Evolutionary conservation across 2,888 invertebrate species (phyloP).

Genomic region (Acleris sparsana): DNA sequence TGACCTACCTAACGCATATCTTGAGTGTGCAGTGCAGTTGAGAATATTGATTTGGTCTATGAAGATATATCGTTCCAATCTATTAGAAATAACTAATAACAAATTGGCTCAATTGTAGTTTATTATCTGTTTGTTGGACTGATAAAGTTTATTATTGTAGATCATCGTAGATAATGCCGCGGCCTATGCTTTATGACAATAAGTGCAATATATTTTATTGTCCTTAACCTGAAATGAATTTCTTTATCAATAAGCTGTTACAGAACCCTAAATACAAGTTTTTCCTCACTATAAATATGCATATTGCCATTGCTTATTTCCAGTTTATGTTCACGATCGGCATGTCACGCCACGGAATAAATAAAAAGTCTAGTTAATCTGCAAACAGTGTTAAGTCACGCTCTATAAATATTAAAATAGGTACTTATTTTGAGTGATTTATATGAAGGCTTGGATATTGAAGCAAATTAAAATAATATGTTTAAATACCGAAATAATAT

Average conservation of each 20-base stretch:
- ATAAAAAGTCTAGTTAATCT: constrained; percentile 13
- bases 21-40: no score
- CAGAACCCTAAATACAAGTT: constrained; percentile 11
- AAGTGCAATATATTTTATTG: no score
- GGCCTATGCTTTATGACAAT: no score
- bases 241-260: background rate
- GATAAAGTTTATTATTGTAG: no score
- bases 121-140: no score
- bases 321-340: constrained; percentile 27
- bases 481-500: background rate
- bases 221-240: background rate
- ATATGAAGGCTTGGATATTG: background rate
- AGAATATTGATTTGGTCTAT: no score
- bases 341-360: constrained; percentile 33
- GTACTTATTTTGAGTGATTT: background rate
- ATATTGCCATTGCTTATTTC: constrained; percentile 23
- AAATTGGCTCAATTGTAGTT: no score
- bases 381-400: constrained; percentile 17
- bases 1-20: no score
- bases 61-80: no score
- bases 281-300: constrained; percentile 18
- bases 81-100: no score
- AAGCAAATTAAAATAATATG: background rate
- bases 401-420: constrained; percentile 1
- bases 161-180: no score